Base-by-base conservation (phyloP, 2,888 invertebrate species). In the Oasisia sp. region DNA sequence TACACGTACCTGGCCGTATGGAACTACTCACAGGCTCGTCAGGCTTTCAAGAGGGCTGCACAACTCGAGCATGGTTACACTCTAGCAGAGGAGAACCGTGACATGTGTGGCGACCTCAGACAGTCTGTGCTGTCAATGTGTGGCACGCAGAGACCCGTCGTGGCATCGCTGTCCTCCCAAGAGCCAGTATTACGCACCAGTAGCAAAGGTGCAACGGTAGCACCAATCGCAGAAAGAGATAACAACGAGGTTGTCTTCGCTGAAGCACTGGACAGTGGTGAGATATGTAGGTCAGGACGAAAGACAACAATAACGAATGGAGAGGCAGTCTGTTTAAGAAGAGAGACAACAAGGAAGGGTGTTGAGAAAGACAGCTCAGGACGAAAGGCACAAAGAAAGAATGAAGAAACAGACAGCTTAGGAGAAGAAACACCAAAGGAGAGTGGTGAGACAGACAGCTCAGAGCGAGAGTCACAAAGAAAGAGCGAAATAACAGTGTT, bases 11-110 rank as follows among this genome's bases (percentile, higher is more conserved):
- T 74, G 27, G 74, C 74, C 7, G 3, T 74, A 19, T n/a, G n/a
- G 0, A n/a, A 74, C 27, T 74, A 74, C 19, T 7, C 74, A 27
- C 19, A 74, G 19, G 74, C 74, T 74, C 19, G 27, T 19, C 74
- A 74, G 4, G 74, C 74, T 27, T 74, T 74, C 74, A 74, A 27
- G 3, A 74, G 27, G 5, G 74, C 74, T 74, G 74, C 2, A 27
- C 19, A 74, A 74, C 74, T 74, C 7, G 19, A 27, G 74, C 19
- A 74, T 74, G 74, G 74, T 27, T 74, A 74, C 74, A 74, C 74
- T 27, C 74, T 74, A 74, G 74, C 74, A 74, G 74, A 74, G 74
- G 74, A 74, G 74, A 74, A 74, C 27, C n/a, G 74, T 74, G 74
- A 19, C 27, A 19, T 0, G 1, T 74, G 74, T 74, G 74, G n/a